A percentile compares a stretch with the other conserved stretches of the same genome.
These are phyloP conservation scores for Lucilia cuprina DNA, from an alignment of 1,140 invertebrate genomes.

Conservation along the genomic window DNA sequence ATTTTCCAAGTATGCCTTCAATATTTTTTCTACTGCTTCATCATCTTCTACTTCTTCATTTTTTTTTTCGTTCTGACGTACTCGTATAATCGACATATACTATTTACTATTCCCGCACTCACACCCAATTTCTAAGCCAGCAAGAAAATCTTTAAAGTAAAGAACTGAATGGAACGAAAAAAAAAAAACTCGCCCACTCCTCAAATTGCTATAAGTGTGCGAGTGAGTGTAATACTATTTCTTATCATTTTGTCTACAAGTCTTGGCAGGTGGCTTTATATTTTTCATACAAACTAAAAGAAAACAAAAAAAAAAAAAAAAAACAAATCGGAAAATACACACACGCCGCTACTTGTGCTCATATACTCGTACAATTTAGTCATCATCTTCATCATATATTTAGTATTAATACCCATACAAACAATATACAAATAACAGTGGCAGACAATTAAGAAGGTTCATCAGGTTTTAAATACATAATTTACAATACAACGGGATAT, in stretches of 20 bases:
- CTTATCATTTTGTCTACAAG: slow-evolving; percentile 3
- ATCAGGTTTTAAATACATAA: too few relatives aligned
- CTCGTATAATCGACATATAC: too few relatives aligned
- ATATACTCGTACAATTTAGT: neutral
- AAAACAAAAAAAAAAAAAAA: neutral
- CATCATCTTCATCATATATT: slow-evolving; percentile 3
- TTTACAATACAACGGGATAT: too few relatives aligned
- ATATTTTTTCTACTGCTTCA: neutral
- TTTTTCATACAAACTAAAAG: neutral
- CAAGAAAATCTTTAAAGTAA: neutral
- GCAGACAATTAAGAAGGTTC: too few relatives aligned
- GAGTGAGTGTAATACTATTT: neutral
- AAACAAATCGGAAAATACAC: neutral
- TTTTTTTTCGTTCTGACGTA: neutral
- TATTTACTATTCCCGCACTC: neutral
- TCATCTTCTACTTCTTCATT: neutral
- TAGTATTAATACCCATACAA: neutral
- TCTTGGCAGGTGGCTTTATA: slow-evolving; percentile 9
- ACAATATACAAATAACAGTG: neutral
- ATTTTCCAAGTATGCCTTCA: neutral
- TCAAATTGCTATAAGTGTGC: neutral
- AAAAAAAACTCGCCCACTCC: neutral
- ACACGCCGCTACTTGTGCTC: neutral
- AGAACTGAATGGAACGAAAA: neutral
- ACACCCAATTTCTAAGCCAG: neutral